These are phyloP conservation scores for Rhinopomastus cyanomelas DNA, from an alignment of 2,113 vertebrate species.

Conservation along the genomic window DNA sequence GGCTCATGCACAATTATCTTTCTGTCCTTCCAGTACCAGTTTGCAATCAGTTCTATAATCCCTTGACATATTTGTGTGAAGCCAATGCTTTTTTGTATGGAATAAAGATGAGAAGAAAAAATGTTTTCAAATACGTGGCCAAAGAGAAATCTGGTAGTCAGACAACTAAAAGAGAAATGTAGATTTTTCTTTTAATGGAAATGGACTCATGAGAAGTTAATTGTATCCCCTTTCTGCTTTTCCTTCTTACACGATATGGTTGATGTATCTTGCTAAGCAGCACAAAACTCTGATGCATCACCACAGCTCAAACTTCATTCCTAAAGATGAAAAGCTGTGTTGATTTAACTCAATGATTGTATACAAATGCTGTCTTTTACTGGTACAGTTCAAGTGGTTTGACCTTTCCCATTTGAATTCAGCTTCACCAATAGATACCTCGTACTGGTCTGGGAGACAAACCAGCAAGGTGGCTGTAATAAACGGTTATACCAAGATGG, in stretches of 20 bases:
- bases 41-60: conserved; percentile 34
- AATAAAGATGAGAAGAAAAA: not conserved
- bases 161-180: not conserved
- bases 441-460: not conserved
- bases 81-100: conserved; percentile 18
- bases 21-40: conserved; percentile 13
- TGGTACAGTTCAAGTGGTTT: not conserved
- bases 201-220: not conserved
- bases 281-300: not conserved
- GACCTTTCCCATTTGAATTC: not conserved
- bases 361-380: not conserved
- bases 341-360: not conserved
- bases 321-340: not conserved
- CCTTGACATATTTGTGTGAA: conserved; percentile 48
- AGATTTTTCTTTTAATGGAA: conserved; percentile 14
- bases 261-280: not conserved
- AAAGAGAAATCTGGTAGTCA: conserved; percentile 26
- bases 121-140: conserved; percentile 19
- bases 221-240: not conserved
- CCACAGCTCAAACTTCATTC: not conserved
- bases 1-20: not conserved
- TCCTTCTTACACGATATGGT: not conserved
- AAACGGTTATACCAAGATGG: not conserved
- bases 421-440: not conserved
- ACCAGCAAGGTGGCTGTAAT: not conserved